Conservation (phyloP, 2,113 vertebrate species). For the Python bivittatus region DNA sequence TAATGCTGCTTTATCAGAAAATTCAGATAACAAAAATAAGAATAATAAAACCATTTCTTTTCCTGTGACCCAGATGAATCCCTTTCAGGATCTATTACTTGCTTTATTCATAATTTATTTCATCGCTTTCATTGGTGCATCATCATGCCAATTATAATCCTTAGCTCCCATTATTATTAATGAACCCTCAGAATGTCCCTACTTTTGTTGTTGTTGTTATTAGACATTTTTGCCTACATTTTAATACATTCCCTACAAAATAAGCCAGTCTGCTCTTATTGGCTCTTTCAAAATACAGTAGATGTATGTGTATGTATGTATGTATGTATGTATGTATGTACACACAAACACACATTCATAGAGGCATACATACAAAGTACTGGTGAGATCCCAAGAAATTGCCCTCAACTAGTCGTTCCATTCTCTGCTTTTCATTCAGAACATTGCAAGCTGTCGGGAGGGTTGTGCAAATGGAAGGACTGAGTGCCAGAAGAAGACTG, state of each 20-base stretch:
- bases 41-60: background rate
- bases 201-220: background rate
- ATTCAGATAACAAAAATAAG: background rate
- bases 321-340: too few species aligned
- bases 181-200: background rate
- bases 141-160: background rate
- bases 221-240: background rate
- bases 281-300: background rate
- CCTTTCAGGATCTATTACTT: background rate
- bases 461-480: background rate
- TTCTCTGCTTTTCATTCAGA: background rate
- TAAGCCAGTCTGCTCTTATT: background rate
- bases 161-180: background rate
- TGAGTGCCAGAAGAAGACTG: background rate
- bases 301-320: too few species aligned
- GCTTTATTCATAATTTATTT: background rate
- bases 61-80: background rate
- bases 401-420: background rate
- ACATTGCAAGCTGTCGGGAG: background rate
- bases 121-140: background rate
- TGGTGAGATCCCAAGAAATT: too few species aligned
- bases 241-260: background rate
- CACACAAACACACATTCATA: too few species aligned
- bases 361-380: too few species aligned
- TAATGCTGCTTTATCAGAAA: background rate